Base-by-base conservation (phyloP, 1,140 invertebrate genomes). In the Bombus breviceps region DNA sequence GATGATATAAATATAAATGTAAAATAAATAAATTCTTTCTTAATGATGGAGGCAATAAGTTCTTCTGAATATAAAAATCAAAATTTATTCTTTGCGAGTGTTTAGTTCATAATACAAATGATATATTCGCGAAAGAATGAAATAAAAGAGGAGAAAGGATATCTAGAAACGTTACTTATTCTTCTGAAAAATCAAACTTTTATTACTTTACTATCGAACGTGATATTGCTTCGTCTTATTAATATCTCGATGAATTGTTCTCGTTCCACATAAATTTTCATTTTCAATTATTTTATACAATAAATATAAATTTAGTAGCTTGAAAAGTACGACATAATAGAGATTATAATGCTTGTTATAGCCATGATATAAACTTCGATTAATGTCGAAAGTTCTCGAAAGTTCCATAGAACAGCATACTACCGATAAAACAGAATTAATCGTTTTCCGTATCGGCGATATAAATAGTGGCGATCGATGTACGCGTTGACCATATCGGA, bases 381-480 rank as follows among this genome's bases (percentile, higher is more conserved):
- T 81, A 73, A 43, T 74, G 28, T 59, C 12, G 32, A 28, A 41
- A 83, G 28, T 78, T 69, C 41, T 5, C 10, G 53, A 75, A 75
- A 82, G 12, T 64, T 8, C 6, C 28, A 15, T 41, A 43, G 34
- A 13, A 41, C 72, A 15, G 15, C 13, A 10, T 28, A 9, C 3
- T 18, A 34, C 37, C 43, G 64, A 66, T 69, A 83, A 57, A 53
- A 28, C 32, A 22, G 77, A 72, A 85, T 80, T 72, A 85, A 80
- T 85, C 39, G 41, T 72, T 64, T 25, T 62, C 68, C 68, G 32
- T 80, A 85, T 85, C 53, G 62, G 64, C 34, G 75, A 77, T 89
- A 83, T 89, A 89, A 89, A 89, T 89, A 83, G 66, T 53, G 59
- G 57, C 84, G 71, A 86, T 89, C 88, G 78, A 83, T 76, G 1